A percentile compares a stretch with the other conserved stretches of the same genome.
These are phyloP conservation scores for Coilia nasus DNA, from an alignment of 2,797 vertebrate genomes.

Conservation along the genomic window DNA sequence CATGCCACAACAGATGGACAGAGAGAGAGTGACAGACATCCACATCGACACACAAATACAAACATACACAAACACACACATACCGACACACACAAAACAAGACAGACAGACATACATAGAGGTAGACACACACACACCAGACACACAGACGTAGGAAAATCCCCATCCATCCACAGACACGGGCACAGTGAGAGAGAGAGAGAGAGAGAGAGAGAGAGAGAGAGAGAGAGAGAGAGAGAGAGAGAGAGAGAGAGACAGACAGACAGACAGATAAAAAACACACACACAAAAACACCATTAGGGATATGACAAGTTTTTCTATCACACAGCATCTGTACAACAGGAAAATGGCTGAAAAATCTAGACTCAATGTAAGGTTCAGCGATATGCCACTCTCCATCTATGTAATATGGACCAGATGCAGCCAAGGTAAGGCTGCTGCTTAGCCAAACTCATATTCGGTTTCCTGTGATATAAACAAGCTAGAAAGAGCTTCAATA, in stretches of 20 bases:
- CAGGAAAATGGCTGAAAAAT: not conserved
- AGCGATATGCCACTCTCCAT: slow-evolving; percentile 2
- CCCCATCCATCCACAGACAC: too few species aligned
- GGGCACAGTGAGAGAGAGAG: not conserved
- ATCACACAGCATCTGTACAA: not conserved
- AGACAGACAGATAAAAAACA: not conserved
- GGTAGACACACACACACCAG: not conserved
- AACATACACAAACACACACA: too few species aligned
- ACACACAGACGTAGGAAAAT: slow-evolving; percentile 1
- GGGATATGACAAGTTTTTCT: not conserved
- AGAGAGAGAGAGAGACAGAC: not conserved
- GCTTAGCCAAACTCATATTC: not conserved
- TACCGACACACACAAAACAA: too few species aligned
- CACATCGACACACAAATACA: too few species aligned
- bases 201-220: not conserved
- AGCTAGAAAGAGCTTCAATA: not conserved
- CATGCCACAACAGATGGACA: not conserved
- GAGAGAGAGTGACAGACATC: not conserved
- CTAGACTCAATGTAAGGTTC: not conserved
- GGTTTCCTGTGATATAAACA: not conserved
- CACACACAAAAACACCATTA: not conserved
- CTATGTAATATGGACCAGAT: not conserved
- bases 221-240: not conserved
- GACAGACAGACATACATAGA: not conserved
- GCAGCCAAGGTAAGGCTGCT: not conserved